Conservation (phyloP, 2,888 invertebrate genomes). For the Philonicus albiceps region DNA sequence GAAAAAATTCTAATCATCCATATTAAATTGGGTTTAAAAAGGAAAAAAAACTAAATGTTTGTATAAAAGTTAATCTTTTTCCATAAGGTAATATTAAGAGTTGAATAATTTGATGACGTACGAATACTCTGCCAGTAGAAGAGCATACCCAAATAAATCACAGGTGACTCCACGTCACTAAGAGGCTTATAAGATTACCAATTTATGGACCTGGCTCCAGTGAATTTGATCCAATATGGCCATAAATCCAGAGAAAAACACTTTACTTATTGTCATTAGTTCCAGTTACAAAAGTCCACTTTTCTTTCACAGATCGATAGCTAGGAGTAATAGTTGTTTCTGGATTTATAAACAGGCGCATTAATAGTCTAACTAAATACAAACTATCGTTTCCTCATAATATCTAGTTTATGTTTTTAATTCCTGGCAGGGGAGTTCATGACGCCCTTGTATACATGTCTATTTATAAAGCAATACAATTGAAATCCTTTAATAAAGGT, state of each 20-base stretch:
- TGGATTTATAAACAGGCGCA: no score
- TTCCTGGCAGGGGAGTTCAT: no score
- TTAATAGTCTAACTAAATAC: no score
- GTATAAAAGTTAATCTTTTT: no score
- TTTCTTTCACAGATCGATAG: no score
- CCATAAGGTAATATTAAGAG: neutral
- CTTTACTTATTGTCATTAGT: neutral
- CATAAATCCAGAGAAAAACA: neutral
- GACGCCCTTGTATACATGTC: no score
- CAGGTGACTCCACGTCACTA: neutral
- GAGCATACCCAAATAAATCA: neutral
- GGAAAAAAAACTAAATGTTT: no score
- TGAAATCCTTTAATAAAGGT: neutral
- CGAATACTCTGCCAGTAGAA: neutral
- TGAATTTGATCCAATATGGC: neutral
- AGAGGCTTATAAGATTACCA: neutral
- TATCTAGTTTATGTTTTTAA: no score
- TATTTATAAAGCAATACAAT: neutral
- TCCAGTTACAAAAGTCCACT: neutral
- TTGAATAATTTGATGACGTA: neutral
- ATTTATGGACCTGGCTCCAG: neutral
- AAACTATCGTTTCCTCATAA: no score
- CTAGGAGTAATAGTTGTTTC: no score
- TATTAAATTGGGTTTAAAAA: no score
- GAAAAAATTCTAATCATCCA: no score